These are phyloP conservation scores for Luscinia luscinia DNA, from an alignment of 2,797 vertebrate genomes.

Conservation along the genomic window DNA sequence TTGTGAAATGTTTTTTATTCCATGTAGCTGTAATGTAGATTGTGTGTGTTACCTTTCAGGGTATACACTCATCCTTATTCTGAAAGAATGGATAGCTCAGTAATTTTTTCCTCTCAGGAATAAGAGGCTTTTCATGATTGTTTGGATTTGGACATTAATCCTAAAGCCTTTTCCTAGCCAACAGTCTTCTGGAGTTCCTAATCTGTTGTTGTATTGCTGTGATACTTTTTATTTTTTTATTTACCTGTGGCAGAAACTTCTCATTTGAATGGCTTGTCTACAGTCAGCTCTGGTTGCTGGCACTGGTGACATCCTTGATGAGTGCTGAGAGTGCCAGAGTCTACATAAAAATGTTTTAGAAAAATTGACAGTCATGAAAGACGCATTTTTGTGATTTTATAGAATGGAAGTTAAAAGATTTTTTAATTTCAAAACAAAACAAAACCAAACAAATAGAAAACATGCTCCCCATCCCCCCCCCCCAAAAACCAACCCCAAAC, in stretches of 20 bases:
- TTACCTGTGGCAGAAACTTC: not conserved
- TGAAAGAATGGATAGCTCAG: not conserved
- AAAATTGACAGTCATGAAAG: not conserved
- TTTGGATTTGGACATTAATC: not conserved
- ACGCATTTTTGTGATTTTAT: not conserved
- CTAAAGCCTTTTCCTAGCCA: not conserved
- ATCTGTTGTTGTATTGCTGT: not conserved
- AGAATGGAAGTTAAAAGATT: not conserved
- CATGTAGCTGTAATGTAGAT: not conserved
- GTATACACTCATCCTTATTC: not conserved
- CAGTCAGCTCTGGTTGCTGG: not conserved
- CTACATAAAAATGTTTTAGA: not conserved
- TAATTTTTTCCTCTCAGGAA: not conserved
- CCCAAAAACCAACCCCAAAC: not conserved
- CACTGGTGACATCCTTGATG: not conserved
- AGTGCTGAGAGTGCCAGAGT: not conserved
- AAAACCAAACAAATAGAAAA: not conserved
- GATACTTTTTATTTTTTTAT: not conserved
- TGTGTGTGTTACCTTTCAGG: not conserved
- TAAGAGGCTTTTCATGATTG: not conserved
- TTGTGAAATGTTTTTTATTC: not conserved
- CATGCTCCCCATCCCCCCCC: accelerated
- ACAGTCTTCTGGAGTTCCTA: not conserved
- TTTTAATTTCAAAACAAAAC: not conserved
- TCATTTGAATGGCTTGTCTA: not conserved